Evolutionary conservation across 2,888 invertebrate species (phyloP).

Genomic region (Sceliomorpha sp.): DNA sequence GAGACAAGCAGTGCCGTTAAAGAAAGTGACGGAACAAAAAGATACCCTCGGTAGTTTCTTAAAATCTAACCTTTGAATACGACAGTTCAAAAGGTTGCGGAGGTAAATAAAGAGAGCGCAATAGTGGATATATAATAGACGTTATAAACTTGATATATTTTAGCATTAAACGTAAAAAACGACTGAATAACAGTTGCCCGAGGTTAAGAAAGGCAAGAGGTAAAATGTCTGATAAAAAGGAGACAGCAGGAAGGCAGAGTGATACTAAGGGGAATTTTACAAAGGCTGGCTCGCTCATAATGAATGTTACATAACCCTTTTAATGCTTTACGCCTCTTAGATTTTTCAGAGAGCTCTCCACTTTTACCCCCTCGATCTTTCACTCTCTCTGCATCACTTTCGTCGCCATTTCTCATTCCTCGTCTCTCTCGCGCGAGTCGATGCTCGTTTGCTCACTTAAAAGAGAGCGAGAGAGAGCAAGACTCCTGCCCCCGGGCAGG

Average conservation of each 20-base stretch:
- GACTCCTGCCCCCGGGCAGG: slow-evolving; percentile 70
- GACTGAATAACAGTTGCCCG: slow-evolving; percentile 1
- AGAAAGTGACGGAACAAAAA: too few species aligned
- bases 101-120: too few species aligned
- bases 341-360: slow-evolving; percentile 75
- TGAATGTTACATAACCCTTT: slow-evolving; percentile 81
- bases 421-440: slow-evolving; percentile 24
- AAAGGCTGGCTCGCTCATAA: slow-evolving; percentile 78
- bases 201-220: slow-evolving; percentile 6
- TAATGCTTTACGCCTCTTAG: slow-evolving; percentile 80
- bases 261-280: slow-evolving; percentile 77
- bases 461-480: slow-evolving; percentile 42
- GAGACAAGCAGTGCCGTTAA: too few species aligned
- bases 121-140: too few species aligned
- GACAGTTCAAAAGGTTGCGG: too few species aligned
- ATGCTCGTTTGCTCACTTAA: slow-evolving; percentile 12
- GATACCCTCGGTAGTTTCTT: too few species aligned
- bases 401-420: slow-evolving; percentile 30
- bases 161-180: slow-evolving; percentile 3
- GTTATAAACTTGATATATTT: slow-evolving; percentile 1
- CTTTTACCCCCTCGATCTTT: slow-evolving; percentile 55
- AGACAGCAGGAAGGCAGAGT: slow-evolving; percentile 21
- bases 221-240: slow-evolving; percentile 4
- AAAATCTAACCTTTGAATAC: too few species aligned
- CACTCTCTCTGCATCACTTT: slow-evolving; percentile 47